These are phyloP conservation scores for Papilio xuthus DNA, from an alignment of 1,140 invertebrate species.

Conservation along the genomic window DNA sequence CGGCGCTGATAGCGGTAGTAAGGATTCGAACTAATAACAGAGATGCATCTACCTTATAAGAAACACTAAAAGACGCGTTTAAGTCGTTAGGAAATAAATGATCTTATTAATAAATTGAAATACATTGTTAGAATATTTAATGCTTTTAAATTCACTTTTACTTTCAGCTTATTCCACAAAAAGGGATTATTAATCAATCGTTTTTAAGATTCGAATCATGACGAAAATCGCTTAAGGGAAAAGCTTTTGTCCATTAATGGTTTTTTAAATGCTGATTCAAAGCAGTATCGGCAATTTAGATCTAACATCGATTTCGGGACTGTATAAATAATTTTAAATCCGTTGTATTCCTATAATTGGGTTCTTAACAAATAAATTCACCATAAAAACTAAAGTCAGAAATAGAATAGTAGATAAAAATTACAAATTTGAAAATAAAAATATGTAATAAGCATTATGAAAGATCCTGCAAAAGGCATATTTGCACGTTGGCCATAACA, in stretches of 20 bases:
- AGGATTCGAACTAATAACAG: too few relatives aligned
- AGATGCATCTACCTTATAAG: too few relatives aligned
- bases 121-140: neutral
- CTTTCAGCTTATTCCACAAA: neutral
- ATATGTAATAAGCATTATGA: neutral
- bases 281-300: neutral
- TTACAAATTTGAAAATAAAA: neutral
- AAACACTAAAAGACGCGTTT: too few relatives aligned
- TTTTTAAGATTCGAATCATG: neutral
- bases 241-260: conserved; percentile 4
- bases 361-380: neutral
- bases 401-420: neutral
- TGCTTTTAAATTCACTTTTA: neutral
- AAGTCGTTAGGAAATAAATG: too few relatives aligned
- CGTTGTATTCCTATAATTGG: too few relatives aligned
- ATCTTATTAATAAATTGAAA: too few relatives aligned
- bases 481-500: conserved; percentile 5
- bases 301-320: neutral
- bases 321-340: too few relatives aligned
- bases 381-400: too few relatives aligned
- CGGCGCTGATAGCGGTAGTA: too few relatives aligned
- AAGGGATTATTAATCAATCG: neutral
- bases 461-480: neutral
- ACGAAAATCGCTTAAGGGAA: neutral
- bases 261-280: neutral